Base-by-base conservation (phyloP, 2,797 vertebrate species). In the Micropoecilia bifurca region DNA sequence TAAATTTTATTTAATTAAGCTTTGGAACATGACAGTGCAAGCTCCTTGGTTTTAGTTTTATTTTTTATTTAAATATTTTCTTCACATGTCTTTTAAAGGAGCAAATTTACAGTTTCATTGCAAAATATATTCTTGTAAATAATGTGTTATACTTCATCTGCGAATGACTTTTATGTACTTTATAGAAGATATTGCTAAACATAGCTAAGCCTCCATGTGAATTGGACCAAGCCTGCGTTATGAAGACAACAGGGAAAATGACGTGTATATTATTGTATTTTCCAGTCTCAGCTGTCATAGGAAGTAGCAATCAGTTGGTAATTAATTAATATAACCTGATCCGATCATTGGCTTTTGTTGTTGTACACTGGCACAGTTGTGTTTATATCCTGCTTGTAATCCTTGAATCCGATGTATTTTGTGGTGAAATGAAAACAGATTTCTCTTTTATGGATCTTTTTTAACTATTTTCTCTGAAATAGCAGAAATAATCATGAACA, bases 111-210 rank as follows among this genome's bases (percentile, higher is more conserved):
- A 76, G 82, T 87, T 91, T 88, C 83, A 80, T 92, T 90, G 84
- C 89, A 81, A 79, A 88, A 72, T 83, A 79, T 73, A 77, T 77
- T 77, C 43, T 41, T 92, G 91, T 94, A 91, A 85, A 94, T 93
- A 89, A 85, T 90, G 76, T 89, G 74, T 79, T 81, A 83, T 68
- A 87, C 45, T 82, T 81, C 86, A 78, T 46, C 81, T 88, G 85
- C 90, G 80, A 91, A 86, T 80, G 41, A 88, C 75, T 77, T 85
- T 87, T 86, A 81, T 85, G 77, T 88, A 75, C 48, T 87, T 77
- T 47, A 43, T 72, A 86, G 80, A 83, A 76, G 33, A 78, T 68
- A 85, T 85, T 75, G 82, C 28, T 84, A 71, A 78, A 73, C 46
- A 86, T 75, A 77, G 72, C 76, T 80, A 59, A 73, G 71, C 82